Evolutionary conservation across 2,888 invertebrate species (phyloP).

Genomic region (Liopterus haemorrhoidalis): DNA sequence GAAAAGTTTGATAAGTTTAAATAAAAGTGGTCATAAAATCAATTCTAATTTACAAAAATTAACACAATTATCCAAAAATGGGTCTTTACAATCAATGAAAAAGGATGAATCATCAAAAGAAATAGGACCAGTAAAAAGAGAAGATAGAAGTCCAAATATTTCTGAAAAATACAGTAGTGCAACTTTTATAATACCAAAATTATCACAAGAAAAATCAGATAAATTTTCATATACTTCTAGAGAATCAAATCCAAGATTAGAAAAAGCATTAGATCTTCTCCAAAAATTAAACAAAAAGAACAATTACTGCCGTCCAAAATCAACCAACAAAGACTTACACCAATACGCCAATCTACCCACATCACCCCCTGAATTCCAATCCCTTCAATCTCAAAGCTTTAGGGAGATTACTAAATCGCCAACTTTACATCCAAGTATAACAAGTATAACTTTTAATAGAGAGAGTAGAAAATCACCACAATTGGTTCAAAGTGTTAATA

Average conservation of each 20-base stretch:
- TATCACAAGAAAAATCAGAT: slow-evolving; percentile 12
- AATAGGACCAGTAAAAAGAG: slow-evolving; percentile 8
- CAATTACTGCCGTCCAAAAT: slow-evolving; percentile 23
- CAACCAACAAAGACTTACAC: slow-evolving; percentile 26
- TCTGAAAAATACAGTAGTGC: slow-evolving; percentile 24
- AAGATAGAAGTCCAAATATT: too few species aligned
- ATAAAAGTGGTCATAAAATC: slow-evolving; percentile 17
- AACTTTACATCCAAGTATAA: slow-evolving; percentile 41
- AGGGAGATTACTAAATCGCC: slow-evolving; percentile 36
- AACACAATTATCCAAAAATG: slow-evolving; percentile 21
- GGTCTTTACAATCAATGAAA: slow-evolving; percentile 22
- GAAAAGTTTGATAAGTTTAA: slow-evolving; percentile 23
- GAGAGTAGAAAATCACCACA: slow-evolving; percentile 39
- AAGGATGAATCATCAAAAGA: slow-evolving; percentile 7
- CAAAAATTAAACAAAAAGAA: slow-evolving; percentile 26
- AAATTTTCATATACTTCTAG: slow-evolving; percentile 1
- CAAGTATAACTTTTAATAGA: slow-evolving; percentile 42
- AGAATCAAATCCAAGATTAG: slow-evolving; percentile 21
- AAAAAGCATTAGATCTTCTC: slow-evolving; percentile 27
- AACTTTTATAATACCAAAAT: slow-evolving; percentile 20
- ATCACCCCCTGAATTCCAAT: slow-evolving; percentile 42
- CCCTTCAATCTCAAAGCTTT: slow-evolving; percentile 37
- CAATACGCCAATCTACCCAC: slow-evolving; percentile 25
- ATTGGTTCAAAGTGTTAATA: slow-evolving; percentile 36
- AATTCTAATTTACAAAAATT: slow-evolving; percentile 17